Conservation (phyloP, 1,140 invertebrate genomes). For the Cotesia chilonis region DNA sequence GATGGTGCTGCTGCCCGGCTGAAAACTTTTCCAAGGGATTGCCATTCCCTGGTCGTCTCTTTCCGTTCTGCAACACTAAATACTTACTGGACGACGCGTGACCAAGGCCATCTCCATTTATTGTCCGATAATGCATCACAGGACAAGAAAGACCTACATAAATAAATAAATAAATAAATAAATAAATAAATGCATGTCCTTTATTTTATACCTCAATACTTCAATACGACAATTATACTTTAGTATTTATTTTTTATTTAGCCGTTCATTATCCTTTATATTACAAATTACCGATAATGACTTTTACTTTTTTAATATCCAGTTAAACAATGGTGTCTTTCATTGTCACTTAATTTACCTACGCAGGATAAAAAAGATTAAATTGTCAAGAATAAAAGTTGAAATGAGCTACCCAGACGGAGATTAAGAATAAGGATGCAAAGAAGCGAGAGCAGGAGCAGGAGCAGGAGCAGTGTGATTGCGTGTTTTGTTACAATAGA, state of each 20-base stretch:
- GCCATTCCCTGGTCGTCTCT: constrained; percentile 25
- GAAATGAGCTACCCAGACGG: neutral
- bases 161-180: neutral
- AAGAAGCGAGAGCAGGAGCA: neutral
- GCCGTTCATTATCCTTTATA: no score
- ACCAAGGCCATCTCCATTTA: constrained; percentile 17
- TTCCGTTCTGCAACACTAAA: constrained; percentile 37
- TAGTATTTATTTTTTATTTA: neutral
- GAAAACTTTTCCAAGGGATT: constrained; percentile 40
- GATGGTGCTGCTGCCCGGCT: no score
- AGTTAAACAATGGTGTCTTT: constrained; percentile 7
- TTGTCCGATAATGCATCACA: neutral
- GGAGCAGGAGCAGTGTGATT: constrained; percentile 8
- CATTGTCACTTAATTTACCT: constrained; percentile 15
- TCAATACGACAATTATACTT: no score
- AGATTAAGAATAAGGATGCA: neutral
- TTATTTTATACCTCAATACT: no score
- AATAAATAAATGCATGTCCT: neutral
- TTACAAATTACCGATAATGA: no score
- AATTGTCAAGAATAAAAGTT: constrained; percentile 18
- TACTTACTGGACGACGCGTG: constrained; percentile 25
- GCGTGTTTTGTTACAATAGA: constrained; percentile 32
- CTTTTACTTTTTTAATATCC: neutral
- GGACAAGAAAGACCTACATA: neutral
- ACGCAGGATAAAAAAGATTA: constrained; percentile 18